A percentile compares a stretch with the other conserved stretches of the same genome.
These are phyloP conservation scores for Leptocoma aspasia DNA, from an alignment of 2,113 vertebrate species.

Conservation along the genomic window DNA sequence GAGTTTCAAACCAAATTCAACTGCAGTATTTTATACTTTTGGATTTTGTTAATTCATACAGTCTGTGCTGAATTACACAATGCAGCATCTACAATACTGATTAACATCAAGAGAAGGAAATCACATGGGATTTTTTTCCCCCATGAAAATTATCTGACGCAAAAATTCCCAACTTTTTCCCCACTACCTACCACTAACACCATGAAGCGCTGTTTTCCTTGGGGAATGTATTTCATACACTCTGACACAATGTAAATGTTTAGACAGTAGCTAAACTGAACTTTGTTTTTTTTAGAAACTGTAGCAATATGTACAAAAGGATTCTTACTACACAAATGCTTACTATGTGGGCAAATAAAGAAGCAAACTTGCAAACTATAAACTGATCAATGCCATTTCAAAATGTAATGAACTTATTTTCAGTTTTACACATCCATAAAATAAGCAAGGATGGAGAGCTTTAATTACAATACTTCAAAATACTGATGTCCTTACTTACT, in stretches of 20 bases:
- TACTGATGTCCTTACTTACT: neutral
- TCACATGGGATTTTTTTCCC: accelerated
- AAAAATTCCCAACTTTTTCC: neutral
- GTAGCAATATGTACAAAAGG: neutral
- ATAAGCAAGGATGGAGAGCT: neutral
- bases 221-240: neutral
- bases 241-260: neutral
- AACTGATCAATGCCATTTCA: neutral
- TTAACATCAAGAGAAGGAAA: neutral
- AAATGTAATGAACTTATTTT: neutral
- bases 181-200: neutral
- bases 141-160: neutral
- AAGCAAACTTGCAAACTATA: neutral
- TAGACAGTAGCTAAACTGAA: neutral
- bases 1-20: neutral
- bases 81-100: neutral
- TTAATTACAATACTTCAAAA: neutral
- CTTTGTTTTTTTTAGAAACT: neutral
- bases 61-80: neutral
- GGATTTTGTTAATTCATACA: neutral
- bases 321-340: neutral
- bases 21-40: neutral
- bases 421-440: neutral
- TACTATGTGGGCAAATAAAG: neutral
- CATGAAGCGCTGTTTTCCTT: neutral